Conservation (phyloP, 2,888 invertebrate species). For the Heliconius aoede region DNA sequence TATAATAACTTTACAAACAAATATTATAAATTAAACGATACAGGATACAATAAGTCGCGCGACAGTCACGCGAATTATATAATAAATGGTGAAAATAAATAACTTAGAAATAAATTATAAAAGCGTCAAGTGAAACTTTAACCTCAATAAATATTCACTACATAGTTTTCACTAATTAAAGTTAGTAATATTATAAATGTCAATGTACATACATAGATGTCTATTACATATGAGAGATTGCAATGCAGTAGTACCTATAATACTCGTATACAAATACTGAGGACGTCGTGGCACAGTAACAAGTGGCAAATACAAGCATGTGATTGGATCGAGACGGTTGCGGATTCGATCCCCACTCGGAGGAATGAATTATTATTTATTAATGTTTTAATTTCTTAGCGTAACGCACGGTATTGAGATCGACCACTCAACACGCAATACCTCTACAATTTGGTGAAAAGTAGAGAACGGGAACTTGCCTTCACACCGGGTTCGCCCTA, state of each 20-base stretch:
- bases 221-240: neutral
- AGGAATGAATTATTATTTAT: neutral
- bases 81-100: slow-evolving; percentile 29
- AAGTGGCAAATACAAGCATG: no score
- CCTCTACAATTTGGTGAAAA: neutral
- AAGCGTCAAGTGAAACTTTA: neutral
- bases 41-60: slow-evolving; percentile 16
- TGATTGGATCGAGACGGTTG: no score
- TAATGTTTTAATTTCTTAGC: neutral
- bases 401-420: neutral
- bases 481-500: neutral
- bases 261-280: no score
- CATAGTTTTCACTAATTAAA: neutral
- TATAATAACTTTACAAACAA: slow-evolving; percentile 24
- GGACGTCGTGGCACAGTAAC: no score
- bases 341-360: no score
- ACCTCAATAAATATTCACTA: neutral
- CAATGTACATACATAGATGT: neutral
- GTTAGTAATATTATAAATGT: neutral
- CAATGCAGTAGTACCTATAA: neutral
- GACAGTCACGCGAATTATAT: slow-evolving; percentile 35
- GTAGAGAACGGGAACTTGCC: neutral
- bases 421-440: neutral
- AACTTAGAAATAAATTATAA: slow-evolving; percentile 23
- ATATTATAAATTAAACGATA: slow-evolving; percentile 25